Evolutionary conservation across 1,140 invertebrate genomes (phyloP).

Genomic region (Fopius arisanus): DNA sequence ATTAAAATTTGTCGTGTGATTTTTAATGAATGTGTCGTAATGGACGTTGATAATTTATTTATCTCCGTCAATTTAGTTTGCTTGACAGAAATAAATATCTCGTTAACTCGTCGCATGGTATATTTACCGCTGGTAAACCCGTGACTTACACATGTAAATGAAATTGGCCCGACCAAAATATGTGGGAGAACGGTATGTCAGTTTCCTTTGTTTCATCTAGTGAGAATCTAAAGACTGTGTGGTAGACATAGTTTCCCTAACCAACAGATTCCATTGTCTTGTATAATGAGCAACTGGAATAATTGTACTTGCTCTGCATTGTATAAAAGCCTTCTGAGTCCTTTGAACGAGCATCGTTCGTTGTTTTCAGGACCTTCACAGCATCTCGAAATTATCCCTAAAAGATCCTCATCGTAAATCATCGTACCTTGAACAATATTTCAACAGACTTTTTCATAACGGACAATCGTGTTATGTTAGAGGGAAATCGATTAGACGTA

Average conservation of each 20-base stretch:
- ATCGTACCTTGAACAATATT: no score
- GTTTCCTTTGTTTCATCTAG: neutral
- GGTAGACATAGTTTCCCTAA: neutral
- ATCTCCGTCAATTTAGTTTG: no score
- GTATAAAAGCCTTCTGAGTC: neutral
- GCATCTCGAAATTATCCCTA: neutral
- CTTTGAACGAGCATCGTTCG: neutral
- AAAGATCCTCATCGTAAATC: neutral
- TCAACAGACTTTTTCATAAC: no score
- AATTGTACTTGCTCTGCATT: neutral
- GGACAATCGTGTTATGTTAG: no score
- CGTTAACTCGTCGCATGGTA: no score
- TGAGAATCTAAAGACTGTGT: neutral
- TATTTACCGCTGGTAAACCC: no score
- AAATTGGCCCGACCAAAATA: neutral
- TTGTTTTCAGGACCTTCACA: neutral
- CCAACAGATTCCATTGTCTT: neutral
- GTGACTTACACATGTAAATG: neutral
- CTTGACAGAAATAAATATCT: no score
- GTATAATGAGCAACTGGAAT: neutral
- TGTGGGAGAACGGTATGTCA: neutral
- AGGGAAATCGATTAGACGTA: no score
- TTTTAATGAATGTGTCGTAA: no score
- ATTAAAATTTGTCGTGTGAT: no score
- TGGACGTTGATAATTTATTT: no score